A percentile compares a stretch with the other conserved stretches of the same genome.
These are phyloP conservation scores for Azemiops feae DNA, from an alignment of 2,113 vertebrate species.

Conservation along the genomic window DNA sequence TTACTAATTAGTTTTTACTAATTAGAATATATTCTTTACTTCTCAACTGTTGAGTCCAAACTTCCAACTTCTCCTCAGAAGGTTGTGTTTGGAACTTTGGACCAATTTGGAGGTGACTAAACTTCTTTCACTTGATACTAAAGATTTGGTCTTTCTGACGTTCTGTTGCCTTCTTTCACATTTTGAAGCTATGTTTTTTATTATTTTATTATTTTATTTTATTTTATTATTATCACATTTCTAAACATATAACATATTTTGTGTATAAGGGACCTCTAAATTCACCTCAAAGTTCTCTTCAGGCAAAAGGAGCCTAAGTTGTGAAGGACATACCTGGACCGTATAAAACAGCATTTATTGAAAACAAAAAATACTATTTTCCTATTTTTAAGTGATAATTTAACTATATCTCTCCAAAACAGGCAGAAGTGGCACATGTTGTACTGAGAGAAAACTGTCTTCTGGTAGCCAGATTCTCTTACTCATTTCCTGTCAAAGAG, in stretches of 20 bases:
- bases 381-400: background rate
- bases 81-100: background rate
- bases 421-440: background rate
- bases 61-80: background rate
- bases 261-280: background rate
- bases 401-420: background rate
- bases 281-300: background rate
- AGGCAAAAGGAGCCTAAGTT: background rate
- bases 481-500: background rate
- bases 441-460: background rate
- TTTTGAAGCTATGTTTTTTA: background rate
- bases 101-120: background rate
- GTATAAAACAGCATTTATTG: background rate
- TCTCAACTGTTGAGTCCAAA: background rate
- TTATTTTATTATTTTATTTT: background rate
- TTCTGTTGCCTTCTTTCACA: background rate
- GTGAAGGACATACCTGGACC: background rate
- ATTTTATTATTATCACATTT: background rate
- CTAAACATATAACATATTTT: background rate
- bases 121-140: background rate
- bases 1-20: background rate
- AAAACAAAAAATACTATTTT: background rate
- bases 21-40: background rate
- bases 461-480: background rate
- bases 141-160: background rate